phyloP scores from a whole-genome alignment of 2,888 invertebrate species.

The Heliconius erato region DNA sequence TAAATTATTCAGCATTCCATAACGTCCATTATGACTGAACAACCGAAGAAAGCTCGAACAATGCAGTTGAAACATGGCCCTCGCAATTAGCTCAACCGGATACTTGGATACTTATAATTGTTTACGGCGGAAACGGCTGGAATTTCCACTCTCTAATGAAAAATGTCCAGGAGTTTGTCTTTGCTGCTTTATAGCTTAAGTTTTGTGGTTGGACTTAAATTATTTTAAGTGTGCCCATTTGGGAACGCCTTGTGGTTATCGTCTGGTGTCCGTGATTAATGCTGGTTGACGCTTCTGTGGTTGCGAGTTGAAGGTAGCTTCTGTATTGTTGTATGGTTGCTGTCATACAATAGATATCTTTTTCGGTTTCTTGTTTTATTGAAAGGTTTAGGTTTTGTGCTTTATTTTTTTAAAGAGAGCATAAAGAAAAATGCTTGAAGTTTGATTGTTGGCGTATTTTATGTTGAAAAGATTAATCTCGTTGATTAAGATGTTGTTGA shows the following conservation, averaged over 20 bases:
- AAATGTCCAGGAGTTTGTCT: conserved; percentile 80
- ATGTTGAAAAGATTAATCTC: neutral
- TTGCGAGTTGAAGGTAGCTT: conserved; percentile 33
- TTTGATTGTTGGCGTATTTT: neutral
- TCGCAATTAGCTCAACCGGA: conserved; percentile 70
- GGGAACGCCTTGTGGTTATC: conserved; percentile 79
- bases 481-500: too few relatives aligned
- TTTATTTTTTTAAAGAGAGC: neutral
- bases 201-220: conserved; percentile 76
- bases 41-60: conserved; percentile 24
- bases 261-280: conserved; percentile 74
- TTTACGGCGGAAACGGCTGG: conserved; percentile 70
- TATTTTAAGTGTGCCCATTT: conserved; percentile 79
- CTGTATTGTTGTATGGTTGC: conserved; percentile 37
- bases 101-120: conserved; percentile 77
- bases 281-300: conserved; percentile 51
- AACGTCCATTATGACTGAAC: conserved; percentile 12
- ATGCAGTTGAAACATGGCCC: conserved; percentile 51
- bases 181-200: conserved; percentile 77
- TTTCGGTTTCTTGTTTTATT: conserved; percentile 10
- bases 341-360: neutral
- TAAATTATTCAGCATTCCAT: conserved; percentile 12
- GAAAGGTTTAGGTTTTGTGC: neutral
- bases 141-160: conserved; percentile 74
- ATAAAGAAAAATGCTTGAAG: neutral